These are phyloP conservation scores for Trachops cirrhosus DNA, from an alignment of 2,797 vertebrate genomes.

Conservation along the genomic window DNA sequence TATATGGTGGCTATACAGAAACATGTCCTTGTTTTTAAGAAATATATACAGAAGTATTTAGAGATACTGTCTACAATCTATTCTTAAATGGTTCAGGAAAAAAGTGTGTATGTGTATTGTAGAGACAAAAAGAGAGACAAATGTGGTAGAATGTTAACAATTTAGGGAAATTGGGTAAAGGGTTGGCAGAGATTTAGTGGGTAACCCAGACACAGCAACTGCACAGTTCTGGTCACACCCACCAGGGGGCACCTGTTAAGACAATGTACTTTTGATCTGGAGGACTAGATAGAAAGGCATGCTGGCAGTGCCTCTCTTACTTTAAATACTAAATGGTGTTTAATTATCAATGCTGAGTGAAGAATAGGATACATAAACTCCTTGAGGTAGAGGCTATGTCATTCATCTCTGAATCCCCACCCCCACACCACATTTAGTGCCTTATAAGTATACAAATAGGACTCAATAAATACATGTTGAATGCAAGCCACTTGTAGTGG, in stretches of 20 bases:
- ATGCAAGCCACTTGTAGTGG: not conserved
- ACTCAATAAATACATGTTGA: not conserved
- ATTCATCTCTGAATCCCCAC: not conserved
- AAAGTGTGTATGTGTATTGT: not conserved
- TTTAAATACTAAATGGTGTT: not conserved
- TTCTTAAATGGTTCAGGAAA: not conserved
- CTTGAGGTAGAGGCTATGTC: not conserved
- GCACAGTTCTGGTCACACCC: not conserved
- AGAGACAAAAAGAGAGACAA: not conserved
- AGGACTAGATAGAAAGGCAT: not conserved
- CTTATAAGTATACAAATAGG: not conserved
- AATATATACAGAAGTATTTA: not conserved
- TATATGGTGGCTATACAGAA: accelerated
- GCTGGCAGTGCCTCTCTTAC: not conserved
- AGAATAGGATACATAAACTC: not conserved
- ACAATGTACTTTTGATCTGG: not conserved
- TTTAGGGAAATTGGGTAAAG: not conserved
- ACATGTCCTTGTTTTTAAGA: not conserved
- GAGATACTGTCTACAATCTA: not conserved
- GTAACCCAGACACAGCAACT: not conserved
- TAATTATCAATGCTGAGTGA: not conserved
- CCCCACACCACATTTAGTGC: not conserved
- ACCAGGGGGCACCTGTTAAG: not conserved
- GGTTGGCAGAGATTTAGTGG: no score
- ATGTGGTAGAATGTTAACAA: not conserved